Percentiles rank a stretch among this genome's conserved stretches.
Evolutionary conservation across 2,113 vertebrate species (phyloP).

Genomic region (Phalacrocorax carbo): DNA sequence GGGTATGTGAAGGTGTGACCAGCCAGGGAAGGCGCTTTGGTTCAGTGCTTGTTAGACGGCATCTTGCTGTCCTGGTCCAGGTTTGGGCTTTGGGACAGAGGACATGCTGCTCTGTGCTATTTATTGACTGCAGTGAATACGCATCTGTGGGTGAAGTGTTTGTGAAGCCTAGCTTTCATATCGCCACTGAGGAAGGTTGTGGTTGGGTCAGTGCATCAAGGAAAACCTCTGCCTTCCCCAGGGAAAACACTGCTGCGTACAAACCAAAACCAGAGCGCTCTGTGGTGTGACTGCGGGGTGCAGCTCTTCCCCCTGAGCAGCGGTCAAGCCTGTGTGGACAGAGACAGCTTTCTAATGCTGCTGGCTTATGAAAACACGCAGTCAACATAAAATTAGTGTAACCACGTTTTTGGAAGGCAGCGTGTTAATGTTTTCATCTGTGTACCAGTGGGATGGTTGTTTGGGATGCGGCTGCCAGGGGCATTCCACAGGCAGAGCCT

Average conservation of each 20-base stretch:
- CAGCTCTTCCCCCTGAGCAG: neutral
- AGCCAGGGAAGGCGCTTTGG: neutral
- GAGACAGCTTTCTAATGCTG: too few species aligned
- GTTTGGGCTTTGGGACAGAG: neutral
- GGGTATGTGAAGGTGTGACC: neutral
- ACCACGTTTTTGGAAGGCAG: neutral
- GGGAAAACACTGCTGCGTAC: neutral
- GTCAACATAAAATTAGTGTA: too few species aligned
- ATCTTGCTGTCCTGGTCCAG: rapidly evolving
- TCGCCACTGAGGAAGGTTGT: neutral
- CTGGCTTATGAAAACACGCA: neutral
- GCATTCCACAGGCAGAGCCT: neutral
- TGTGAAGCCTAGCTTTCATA: neutral
- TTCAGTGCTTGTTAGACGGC: rapidly evolving
- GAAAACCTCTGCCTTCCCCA: neutral
- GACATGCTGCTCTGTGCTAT: neutral
- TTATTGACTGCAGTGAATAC: rapidly evolving
- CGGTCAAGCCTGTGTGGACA: rapidly evolving
- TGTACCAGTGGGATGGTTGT: rapidly evolving
- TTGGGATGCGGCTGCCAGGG: neutral
- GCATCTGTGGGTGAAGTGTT: rapidly evolving
- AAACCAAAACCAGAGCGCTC: rapidly evolving
- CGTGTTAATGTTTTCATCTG: rapidly evolving
- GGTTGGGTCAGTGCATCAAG: neutral
- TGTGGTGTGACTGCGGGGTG: rapidly evolving